These are phyloP conservation scores for Orthonevra nobilis DNA, from an alignment of 2,888 invertebrate species.

Conservation along the genomic window DNA sequence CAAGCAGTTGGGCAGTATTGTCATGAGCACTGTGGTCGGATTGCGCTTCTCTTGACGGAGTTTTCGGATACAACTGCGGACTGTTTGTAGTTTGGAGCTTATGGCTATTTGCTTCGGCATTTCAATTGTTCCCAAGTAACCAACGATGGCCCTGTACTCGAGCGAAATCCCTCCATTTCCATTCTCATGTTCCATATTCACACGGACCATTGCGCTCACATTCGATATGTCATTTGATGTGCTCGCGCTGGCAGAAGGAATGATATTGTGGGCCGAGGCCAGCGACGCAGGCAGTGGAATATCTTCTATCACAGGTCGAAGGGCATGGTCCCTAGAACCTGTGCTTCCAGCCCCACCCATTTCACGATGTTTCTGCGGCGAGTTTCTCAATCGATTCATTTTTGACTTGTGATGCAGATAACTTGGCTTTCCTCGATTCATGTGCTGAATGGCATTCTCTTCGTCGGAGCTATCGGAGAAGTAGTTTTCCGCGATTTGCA, in stretches of 20 bases:
- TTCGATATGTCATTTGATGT: conserved; percentile 79
- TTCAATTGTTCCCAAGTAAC: conserved; percentile 97
- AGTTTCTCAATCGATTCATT: conserved; percentile 82
- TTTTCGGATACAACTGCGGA: conserved; percentile 93
- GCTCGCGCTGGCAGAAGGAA: conserved; percentile 73
- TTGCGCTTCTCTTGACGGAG: conserved; percentile 93
- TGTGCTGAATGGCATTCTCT: conserved; percentile 82
- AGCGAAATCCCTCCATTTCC: conserved; percentile 80
- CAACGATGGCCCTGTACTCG: conserved; percentile 92
- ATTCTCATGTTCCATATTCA: conserved; percentile 72
- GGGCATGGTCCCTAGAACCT: conserved; percentile 62
- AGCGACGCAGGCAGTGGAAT: conserved; percentile 72
- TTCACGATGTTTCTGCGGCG: conserved; percentile 81
- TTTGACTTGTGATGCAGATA: conserved; percentile 82
- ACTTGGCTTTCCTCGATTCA: conserved; percentile 77
- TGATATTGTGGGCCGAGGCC: conserved; percentile 73
- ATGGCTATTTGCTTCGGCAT: conserved; percentile 92
- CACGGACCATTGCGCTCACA: conserved; percentile 80
- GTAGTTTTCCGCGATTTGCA: conserved; percentile 93
- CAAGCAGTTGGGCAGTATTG: conserved; percentile 89
- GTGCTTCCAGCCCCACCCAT: conserved; percentile 34
- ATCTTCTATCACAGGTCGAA: conserved; percentile 77
- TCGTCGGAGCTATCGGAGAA: conserved; percentile 93
- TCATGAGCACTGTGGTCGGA: conserved; percentile 91
- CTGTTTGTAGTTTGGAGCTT: conserved; percentile 87